Percentiles rank a stretch among this genome's conserved stretches.
Evolutionary conservation across 2,797 vertebrate species (phyloP).

Genomic region (Peromyscus attwateri): DNA sequence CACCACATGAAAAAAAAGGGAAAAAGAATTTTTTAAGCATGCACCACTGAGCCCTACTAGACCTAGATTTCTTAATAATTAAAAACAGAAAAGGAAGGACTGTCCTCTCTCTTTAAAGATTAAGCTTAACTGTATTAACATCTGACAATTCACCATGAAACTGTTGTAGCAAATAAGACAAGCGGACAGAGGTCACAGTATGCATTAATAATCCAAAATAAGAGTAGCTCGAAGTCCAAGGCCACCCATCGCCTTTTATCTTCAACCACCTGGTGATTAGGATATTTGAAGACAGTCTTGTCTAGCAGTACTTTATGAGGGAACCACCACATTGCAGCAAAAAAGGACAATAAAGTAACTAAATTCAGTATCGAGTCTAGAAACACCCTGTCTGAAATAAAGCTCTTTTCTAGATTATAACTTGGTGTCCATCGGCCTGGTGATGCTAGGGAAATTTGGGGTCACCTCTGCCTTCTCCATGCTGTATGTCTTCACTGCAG

Average conservation of each 20-base stretch:
- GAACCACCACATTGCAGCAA: neutral
- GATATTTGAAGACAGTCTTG: neutral
- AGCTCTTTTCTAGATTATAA: slow-evolving; percentile 86
- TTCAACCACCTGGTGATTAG: neutral
- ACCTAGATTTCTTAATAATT: slow-evolving; percentile 37
- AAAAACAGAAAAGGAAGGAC: slow-evolving; percentile 17
- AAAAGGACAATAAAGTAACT: neutral
- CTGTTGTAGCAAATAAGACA: slow-evolving; percentile 7
- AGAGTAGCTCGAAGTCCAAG: slow-evolving; percentile 20
- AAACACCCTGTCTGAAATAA: neutral
- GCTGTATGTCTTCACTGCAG: slow-evolving; percentile 95
- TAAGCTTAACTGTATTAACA: slow-evolving; percentile 66
- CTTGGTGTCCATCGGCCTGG: slow-evolving; percentile 87
- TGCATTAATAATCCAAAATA: slow-evolving; percentile 18
- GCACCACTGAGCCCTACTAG: neutral
- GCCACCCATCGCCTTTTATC: neutral
- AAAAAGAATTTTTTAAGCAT: neutral
- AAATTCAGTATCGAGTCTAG: neutral
- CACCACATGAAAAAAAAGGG: neutral
- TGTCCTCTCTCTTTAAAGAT: slow-evolving; percentile 17
- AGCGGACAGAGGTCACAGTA: slow-evolving; percentile 28
- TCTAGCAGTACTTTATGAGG: neutral
- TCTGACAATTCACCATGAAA: slow-evolving; percentile 34
- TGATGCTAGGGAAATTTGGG: slow-evolving; percentile 96
- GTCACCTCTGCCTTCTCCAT: slow-evolving; percentile 95